Evolutionary conservation across 2,888 invertebrate species (phyloP).

Genomic region (Steinernema hermaphroditum): DNA sequence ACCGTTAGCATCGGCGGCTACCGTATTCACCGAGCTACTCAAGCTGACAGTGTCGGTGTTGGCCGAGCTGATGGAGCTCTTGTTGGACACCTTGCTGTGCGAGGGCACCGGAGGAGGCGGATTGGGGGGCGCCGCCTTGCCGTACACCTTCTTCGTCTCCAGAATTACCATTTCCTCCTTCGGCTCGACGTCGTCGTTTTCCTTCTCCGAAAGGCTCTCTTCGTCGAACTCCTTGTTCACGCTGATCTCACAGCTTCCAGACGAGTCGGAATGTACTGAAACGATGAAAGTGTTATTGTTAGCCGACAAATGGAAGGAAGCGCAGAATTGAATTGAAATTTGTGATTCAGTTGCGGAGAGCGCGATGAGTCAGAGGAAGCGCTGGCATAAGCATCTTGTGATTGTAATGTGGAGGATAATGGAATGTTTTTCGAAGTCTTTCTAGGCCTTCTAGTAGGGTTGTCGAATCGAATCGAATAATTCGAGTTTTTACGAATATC

Average conservation of each 20-base stretch:
- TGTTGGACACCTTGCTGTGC: slow-evolving; percentile 38
- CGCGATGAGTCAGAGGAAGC: too few species aligned
- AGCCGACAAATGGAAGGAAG: not conserved
- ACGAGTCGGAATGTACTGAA: slow-evolving; percentile 25
- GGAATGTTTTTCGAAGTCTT: too few species aligned
- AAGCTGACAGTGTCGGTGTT: slow-evolving; percentile 8
- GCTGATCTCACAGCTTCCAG: slow-evolving; percentile 1
- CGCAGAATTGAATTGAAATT: too few species aligned
- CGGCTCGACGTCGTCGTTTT: not conserved
- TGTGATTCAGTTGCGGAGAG: too few species aligned
- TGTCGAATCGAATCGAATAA: too few species aligned
- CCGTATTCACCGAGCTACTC: not conserved
- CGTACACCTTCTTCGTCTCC: slow-evolving; percentile 17
- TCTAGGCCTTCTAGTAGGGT: too few species aligned
- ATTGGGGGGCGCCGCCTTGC: slow-evolving; percentile 41
- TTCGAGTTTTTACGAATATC: too few species aligned
- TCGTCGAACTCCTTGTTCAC: slow-evolving; percentile 9
- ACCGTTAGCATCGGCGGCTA: not conserved
- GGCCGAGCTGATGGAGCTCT: slow-evolving; percentile 34
- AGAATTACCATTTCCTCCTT: slow-evolving; percentile 12
- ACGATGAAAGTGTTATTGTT: not conserved
- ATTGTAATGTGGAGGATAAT: too few species aligned
- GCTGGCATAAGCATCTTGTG: too few species aligned
- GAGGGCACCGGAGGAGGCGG: slow-evolving; percentile 52
- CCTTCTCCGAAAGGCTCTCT: not conserved